Evolutionary conservation across 2,888 invertebrate genomes (phyloP).

Genomic region (Leptinotarsa tumamoca): DNA sequence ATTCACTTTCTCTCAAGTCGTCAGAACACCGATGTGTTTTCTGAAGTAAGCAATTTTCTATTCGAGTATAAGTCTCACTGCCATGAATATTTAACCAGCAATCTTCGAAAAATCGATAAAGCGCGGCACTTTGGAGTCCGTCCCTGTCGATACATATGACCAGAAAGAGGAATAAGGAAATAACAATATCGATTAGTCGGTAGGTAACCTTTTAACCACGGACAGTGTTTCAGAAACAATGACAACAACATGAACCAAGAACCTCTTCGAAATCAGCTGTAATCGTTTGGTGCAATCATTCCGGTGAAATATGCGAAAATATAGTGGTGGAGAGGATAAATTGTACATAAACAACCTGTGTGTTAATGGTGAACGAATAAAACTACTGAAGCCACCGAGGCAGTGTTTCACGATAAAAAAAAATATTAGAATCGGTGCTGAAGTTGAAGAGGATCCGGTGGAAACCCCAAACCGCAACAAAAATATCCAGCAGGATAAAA

Average conservation of each 20-base stretch:
- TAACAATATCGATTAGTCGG: conserved; percentile 46
- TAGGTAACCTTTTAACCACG: conserved; percentile 41
- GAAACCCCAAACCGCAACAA: conserved; percentile 7
- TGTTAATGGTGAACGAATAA: conserved; percentile 49
- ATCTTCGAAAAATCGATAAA: conserved; percentile 27
- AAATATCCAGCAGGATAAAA: conserved; percentile 16
- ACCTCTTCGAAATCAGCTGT: conserved; percentile 27
- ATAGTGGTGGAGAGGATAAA: conserved; percentile 48
- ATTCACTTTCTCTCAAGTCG: too few relatives aligned
- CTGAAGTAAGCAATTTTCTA: too few relatives aligned
- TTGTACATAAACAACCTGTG: conserved; percentile 55
- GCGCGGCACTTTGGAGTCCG: conserved; percentile 30
- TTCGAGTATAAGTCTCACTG: background rate
- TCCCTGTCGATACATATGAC: conserved; percentile 38
- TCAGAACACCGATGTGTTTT: too few relatives aligned
- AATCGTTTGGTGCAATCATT: conserved; percentile 24
- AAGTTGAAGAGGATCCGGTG: conserved; percentile 27
- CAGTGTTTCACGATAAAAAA: conserved; percentile 41
- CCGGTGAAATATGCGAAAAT: conserved; percentile 47
- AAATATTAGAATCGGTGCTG: conserved; percentile 38
- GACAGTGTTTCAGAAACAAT: conserved; percentile 34
- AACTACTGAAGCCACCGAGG: conserved; percentile 37
- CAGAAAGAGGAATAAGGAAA: conserved; percentile 45
- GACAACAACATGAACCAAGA: conserved; percentile 39
- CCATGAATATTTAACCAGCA: background rate